Evolutionary conservation across 2,797 vertebrate genomes (phyloP).

Genomic region (Mormyrops boulengeri): DNA sequence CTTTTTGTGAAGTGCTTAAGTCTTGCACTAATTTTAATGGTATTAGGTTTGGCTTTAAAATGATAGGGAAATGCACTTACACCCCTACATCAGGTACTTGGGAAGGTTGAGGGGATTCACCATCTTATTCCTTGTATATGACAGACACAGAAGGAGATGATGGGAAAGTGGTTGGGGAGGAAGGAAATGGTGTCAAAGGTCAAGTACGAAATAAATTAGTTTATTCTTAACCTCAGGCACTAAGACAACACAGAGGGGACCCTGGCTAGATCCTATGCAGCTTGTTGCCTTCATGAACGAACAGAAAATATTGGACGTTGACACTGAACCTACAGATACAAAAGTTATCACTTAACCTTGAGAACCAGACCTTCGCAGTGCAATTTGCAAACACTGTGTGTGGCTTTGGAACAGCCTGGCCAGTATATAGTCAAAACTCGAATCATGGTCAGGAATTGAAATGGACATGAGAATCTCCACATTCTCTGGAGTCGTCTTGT

Average conservation of each 20-base stretch:
- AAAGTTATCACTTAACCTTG: constrained; percentile 50
- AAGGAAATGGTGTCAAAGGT: constrained; percentile 56
- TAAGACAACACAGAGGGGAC: background rate
- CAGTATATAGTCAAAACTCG: background rate
- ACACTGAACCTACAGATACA: background rate
- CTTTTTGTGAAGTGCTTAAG: background rate
- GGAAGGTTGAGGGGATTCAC: constrained; percentile 12
- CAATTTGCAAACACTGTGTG: constrained; percentile 38
- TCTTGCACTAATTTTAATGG: background rate
- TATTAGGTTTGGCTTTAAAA: background rate
- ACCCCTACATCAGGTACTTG: background rate
- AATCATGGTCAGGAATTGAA: background rate
- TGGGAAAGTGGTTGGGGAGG: constrained; percentile 36
- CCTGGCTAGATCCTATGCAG: background rate
- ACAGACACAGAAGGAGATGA: constrained; percentile 12
- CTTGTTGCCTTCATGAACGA: constrained; percentile 19
- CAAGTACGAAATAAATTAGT: constrained; percentile 36
- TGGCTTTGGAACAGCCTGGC: constrained; percentile 31
- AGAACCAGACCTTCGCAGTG: constrained; percentile 38
- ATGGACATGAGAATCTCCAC: background rate
- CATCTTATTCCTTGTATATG: constrained; percentile 12
- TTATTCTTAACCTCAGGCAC: constrained; percentile 31
- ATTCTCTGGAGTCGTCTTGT: background rate
- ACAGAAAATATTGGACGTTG: constrained; percentile 40
- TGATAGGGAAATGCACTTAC: background rate